Conservation (phyloP, 2,888 invertebrate genomes). For the Pristionchus arcanus region DNA sequence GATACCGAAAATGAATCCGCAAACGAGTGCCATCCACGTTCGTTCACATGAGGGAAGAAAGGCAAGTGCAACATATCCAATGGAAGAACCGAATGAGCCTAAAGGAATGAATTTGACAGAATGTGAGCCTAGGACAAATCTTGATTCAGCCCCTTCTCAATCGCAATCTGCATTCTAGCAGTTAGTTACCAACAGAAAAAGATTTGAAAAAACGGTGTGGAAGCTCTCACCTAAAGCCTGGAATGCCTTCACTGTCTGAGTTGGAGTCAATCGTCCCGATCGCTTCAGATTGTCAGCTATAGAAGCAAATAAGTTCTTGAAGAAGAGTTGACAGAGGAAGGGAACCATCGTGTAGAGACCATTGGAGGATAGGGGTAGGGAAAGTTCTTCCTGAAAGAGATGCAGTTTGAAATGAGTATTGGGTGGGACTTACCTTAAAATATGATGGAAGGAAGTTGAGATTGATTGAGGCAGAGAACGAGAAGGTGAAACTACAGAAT, state of each 20-base stretch:
- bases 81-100: constrained; percentile 47
- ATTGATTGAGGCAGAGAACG: constrained; percentile 30
- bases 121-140: too few relatives aligned
- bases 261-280: background rate
- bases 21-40: constrained; percentile 35
- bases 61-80: background rate
- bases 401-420: background rate
- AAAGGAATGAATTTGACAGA: background rate
- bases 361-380: constrained; percentile 40
- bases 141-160: too few relatives aligned
- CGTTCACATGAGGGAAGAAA: constrained; percentile 37
- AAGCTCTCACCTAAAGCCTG: constrained; percentile 41
- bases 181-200: too few relatives aligned
- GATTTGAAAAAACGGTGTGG: background rate
- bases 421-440: background rate
- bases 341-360: constrained; percentile 44
- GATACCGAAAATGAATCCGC: constrained; percentile 44
- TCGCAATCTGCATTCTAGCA: too few relatives aligned
- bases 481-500: constrained; percentile 32
- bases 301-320: constrained; percentile 49
- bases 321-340: constrained; percentile 39
- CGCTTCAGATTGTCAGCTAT: constrained; percentile 42
- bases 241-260: constrained; percentile 43
- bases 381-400: constrained; percentile 41
- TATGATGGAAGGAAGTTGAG: constrained; percentile 40